Evolutionary conservation across 2,113 vertebrate species (phyloP), one percentile per base, ranked within the genome.

Genomic region (Tympanuchus pallidicinctus): DNA sequence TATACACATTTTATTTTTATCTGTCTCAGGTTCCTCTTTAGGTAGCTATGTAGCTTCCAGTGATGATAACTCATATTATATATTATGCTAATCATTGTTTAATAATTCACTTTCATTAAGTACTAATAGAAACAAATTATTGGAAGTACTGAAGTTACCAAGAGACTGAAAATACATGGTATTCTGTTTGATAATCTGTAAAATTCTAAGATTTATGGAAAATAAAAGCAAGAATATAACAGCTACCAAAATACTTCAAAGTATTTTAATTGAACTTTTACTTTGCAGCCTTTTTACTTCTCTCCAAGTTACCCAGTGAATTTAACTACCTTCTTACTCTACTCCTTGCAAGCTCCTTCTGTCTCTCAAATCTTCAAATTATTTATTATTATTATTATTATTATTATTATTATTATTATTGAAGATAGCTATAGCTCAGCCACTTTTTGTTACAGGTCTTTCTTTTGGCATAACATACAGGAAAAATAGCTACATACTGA

Each of bases 301-400:
- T 75, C 60, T 82, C 34, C 59, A 79, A 15, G 67, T 83, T 93
- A 90, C 69, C 30, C 64, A 81, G 24, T 14, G 8, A 79, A 34
- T 79, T 64, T 82, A 80, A 93, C 43, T 52, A 75, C 21, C 22
- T 52, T 82, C 65, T 78, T 63, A 71, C 0, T 2, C 47, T 71
- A 77, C 36, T 78, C 63, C 74, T 88, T 82, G 59, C 0, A 2
- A 94, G 74, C 25, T 75, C 42, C 43, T 82, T 93, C 86, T 82
- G 42, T 90, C 79, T 91, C 71, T 64, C 82, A 56, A 88, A 82
- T 32, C 61, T 71, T 78, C 45, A 75, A 89, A 87, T 64, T 61
- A 64, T 74, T 66, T 77, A 45, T 45, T 47, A 47, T 47, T 48
- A 48, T 47, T 11, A 21, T 47, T 48, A 45, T 70, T 11, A 21